phyloP scores from a whole-genome alignment of 2,888 invertebrate genomes.

The Thera britannica region DNA sequence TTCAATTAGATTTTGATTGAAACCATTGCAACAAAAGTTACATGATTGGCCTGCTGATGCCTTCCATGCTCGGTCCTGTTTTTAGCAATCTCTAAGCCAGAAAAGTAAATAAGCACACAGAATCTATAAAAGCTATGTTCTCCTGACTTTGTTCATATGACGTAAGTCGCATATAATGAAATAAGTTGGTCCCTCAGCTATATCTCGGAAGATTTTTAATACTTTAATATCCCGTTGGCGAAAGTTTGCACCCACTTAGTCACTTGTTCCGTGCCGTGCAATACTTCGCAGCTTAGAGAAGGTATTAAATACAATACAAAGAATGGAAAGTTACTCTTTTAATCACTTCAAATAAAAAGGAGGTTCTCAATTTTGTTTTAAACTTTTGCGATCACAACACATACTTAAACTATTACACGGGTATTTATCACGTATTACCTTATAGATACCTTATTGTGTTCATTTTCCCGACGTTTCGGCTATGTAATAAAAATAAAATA shows the following conservation, averaged over 20 bases:
- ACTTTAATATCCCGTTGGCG: slow-evolving; percentile 54
- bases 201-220: slow-evolving; percentile 50
- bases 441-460: no score
- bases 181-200: slow-evolving; percentile 56
- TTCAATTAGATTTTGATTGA: no score
- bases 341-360: no score
- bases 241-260: slow-evolving; percentile 46
- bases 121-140: not conserved
- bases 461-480: no score
- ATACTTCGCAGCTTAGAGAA: slow-evolving; percentile 3
- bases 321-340: not conserved
- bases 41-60: no score
- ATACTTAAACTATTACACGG: no score
- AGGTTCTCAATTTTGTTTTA: no score
- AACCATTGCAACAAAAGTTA: no score
- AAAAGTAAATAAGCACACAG: slow-evolving; percentile 12
- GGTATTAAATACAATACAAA: slow-evolving; percentile 4
- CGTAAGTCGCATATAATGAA: slow-evolving; percentile 66
- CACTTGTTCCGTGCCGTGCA: slow-evolving; percentile 7
- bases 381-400: no score
- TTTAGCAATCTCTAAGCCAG: not conserved
- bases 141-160: slow-evolving; percentile 23
- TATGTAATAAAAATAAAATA: no score
- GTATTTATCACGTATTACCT: no score
- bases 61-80: no score